Conservation (phyloP, 2,113 vertebrate genomes). For the Aix galericulata region DNA sequence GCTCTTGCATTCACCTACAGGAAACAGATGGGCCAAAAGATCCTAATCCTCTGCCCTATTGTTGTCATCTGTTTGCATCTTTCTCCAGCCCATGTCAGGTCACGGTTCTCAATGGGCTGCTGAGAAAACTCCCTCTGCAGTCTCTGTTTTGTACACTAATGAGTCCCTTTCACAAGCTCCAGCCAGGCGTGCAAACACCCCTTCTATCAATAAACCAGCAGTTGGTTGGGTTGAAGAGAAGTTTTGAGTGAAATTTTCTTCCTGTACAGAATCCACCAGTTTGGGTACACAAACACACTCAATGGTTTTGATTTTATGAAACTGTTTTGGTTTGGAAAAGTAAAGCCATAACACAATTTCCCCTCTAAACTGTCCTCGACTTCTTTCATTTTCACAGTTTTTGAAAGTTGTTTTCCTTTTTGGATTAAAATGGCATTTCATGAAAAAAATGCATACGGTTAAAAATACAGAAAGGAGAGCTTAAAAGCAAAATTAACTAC, state of each 20-base stretch:
- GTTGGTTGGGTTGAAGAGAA: background rate
- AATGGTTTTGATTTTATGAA: background rate
- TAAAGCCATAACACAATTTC: background rate
- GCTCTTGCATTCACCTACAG: background rate
- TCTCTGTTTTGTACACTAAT: background rate
- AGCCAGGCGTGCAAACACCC: background rate
- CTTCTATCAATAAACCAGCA: background rate
- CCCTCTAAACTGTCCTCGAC: background rate
- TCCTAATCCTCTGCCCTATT: background rate
- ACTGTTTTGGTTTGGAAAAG: background rate
- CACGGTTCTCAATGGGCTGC: constrained; percentile 14
- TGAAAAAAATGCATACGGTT: background rate
- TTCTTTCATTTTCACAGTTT: background rate
- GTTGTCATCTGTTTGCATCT: background rate
- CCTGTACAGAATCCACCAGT: background rate
- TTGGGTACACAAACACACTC: background rate
- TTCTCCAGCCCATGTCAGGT: background rate
- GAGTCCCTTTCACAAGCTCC: constrained; percentile 7
- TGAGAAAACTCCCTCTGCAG: background rate
- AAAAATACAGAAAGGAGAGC: background rate
- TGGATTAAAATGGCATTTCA: background rate
- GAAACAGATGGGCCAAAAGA: background rate
- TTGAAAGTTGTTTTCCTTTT: background rate
- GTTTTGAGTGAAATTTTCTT: background rate
- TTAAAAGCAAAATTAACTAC: background rate